Conservation (phyloP, 2,113 vertebrate genomes). For the Illadopsis cleaveri region DNA sequence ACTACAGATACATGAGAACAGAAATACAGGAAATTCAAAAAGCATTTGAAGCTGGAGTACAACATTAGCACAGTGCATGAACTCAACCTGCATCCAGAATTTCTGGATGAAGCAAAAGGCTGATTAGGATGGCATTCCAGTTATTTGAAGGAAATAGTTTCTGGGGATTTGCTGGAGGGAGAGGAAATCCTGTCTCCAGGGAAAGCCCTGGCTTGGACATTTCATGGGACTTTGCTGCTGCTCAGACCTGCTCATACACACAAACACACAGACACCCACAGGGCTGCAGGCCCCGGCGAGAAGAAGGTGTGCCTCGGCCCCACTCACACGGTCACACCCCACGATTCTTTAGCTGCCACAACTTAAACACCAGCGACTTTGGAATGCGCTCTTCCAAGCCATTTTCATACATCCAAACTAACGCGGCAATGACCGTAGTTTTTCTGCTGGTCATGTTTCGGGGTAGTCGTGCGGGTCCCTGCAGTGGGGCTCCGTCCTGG, state of each 20-base stretch:
- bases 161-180: background rate
- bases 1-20: background rate
- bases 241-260: accelerated
- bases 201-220: no score
- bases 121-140: background rate
- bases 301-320: accelerated
- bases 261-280: no score
- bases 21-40: background rate
- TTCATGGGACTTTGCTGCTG: background rate
- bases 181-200: background rate
- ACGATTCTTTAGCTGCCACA: no score
- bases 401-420: accelerated
- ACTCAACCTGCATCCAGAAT: background rate
- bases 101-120: background rate
- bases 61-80: background rate
- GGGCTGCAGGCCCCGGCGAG: no score
- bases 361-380: no score
- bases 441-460: accelerated
- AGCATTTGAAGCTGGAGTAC: background rate
- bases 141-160: background rate
- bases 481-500: accelerated
- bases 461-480: background rate
- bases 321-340: background rate
- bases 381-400: accelerated
- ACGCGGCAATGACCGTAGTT: accelerated